Evolutionary conservation across 2,888 invertebrate species (phyloP).

Genomic region (Ichneumoninae sp.): DNA sequence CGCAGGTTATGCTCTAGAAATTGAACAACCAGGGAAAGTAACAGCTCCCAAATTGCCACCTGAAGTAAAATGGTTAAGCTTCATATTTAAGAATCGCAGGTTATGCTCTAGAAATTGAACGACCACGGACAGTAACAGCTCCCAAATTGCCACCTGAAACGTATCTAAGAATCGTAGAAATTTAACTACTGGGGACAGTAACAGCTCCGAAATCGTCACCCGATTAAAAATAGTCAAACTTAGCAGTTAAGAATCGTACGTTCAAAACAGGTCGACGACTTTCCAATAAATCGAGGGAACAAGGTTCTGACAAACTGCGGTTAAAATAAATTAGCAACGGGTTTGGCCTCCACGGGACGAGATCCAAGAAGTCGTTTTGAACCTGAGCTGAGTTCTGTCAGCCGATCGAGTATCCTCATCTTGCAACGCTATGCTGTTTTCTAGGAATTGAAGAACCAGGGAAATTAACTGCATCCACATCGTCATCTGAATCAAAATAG

Average conservation of each 20-base stretch:
- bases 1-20: no score
- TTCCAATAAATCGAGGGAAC: conserved; percentile 58
- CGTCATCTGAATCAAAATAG: neutral
- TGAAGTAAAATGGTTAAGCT: no score
- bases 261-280: conserved; percentile 14
- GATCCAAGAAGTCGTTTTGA: no score
- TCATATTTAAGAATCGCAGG: neutral
- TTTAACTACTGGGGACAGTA: neutral
- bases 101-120: neutral
- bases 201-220: neutral
- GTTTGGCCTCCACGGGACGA: no score
- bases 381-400: no score
- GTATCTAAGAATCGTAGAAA: neutral
- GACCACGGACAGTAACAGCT: neutral
- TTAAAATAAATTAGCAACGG: conserved; percentile 65
- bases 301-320: conserved; percentile 59
- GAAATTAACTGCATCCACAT: neutral
- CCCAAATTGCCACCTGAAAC: no score
- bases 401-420: no score
- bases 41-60: neutral
- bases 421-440: no score
- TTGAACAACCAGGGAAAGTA: neutral
- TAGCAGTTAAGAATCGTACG: neutral
- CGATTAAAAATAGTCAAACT: neutral
- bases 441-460: neutral